These are phyloP conservation scores for Noctua janthina DNA, from an alignment of 2,888 invertebrate species.

Conservation along the genomic window DNA sequence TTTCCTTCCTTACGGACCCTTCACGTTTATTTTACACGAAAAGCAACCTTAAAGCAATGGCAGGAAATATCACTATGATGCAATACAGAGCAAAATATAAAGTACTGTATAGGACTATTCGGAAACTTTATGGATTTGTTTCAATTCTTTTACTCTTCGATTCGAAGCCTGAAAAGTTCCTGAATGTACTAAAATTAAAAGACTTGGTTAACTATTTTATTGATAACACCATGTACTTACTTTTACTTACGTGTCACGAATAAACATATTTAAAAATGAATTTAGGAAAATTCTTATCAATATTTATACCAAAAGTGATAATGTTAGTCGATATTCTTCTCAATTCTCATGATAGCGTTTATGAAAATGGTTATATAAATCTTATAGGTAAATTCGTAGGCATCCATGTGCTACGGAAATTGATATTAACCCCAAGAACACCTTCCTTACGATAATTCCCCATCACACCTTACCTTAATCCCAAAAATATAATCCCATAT, in stretches of 20 bases:
- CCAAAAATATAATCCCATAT: conserved; percentile 48
- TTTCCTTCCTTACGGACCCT: not conserved
- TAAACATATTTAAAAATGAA: too few species aligned
- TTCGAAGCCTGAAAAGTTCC: not conserved
- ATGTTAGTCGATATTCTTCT: too few species aligned
- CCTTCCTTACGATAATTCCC: conserved; percentile 4
- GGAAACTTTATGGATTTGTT: not conserved
- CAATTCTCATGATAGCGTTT: too few species aligned
- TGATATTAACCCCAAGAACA: conserved; percentile 10
- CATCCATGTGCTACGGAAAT: not conserved
- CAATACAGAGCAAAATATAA: not conserved
- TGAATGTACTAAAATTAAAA: not conserved
- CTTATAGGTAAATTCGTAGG: too few species aligned
- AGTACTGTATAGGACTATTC: not conserved
- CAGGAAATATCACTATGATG: not conserved
- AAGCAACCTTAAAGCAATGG: not conserved
- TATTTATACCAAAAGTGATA: too few species aligned
- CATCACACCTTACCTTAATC: not conserved
- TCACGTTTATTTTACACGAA: not conserved
- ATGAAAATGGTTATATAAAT: too few species aligned
- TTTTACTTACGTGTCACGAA: too few species aligned
- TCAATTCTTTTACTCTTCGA: not conserved
- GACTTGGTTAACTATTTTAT: too few species aligned
- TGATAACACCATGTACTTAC: too few species aligned
- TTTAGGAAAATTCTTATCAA: too few species aligned